Evolutionary conservation across 2,888 invertebrate genomes (phyloP).

Genomic region (Luffia ferchaultella): DNA sequence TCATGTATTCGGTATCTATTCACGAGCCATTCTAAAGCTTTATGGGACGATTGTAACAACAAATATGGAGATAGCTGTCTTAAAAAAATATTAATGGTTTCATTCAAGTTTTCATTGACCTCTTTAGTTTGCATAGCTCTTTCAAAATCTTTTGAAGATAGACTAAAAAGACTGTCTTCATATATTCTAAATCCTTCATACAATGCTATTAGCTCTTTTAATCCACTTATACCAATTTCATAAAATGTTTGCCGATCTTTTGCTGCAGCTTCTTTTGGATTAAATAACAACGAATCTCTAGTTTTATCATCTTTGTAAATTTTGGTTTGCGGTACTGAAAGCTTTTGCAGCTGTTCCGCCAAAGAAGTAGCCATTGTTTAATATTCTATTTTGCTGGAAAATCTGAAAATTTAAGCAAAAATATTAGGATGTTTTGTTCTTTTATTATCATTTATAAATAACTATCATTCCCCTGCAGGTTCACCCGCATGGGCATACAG

Average conservation of each 20-base stretch:
- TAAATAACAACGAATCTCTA: slow-evolving; percentile 86
- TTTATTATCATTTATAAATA: no score
- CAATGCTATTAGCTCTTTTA: slow-evolving; percentile 81
- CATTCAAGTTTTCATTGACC: slow-evolving; percentile 79
- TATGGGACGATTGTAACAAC: slow-evolving; percentile 80
- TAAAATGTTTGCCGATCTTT: slow-evolving; percentile 86
- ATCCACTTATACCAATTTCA: slow-evolving; percentile 86
- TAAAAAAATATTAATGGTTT: slow-evolving; percentile 80
- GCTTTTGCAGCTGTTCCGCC: slow-evolving; percentile 78
- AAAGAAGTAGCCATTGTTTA: slow-evolving; percentile 71
- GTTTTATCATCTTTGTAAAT: slow-evolving; percentile 72
- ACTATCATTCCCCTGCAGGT: no score
- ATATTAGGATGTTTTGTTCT: no score
- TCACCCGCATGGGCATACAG: no score
- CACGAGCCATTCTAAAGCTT: slow-evolving; percentile 95
- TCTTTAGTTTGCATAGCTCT: slow-evolving; percentile 79
- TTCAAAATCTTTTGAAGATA: slow-evolving; percentile 79
- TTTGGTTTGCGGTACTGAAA: slow-evolving; percentile 79
- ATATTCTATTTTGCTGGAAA: no score
- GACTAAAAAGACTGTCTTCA: slow-evolving; percentile 78
- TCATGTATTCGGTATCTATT: slow-evolving; percentile 88
- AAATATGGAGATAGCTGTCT: slow-evolving; percentile 88
- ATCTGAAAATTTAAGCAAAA: no score
- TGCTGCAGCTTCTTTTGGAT: slow-evolving; percentile 87
- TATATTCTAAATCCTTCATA: slow-evolving; percentile 78